Evolutionary conservation across 2,113 vertebrate species (phyloP).

Genomic region (Mellivora capensis): DNA sequence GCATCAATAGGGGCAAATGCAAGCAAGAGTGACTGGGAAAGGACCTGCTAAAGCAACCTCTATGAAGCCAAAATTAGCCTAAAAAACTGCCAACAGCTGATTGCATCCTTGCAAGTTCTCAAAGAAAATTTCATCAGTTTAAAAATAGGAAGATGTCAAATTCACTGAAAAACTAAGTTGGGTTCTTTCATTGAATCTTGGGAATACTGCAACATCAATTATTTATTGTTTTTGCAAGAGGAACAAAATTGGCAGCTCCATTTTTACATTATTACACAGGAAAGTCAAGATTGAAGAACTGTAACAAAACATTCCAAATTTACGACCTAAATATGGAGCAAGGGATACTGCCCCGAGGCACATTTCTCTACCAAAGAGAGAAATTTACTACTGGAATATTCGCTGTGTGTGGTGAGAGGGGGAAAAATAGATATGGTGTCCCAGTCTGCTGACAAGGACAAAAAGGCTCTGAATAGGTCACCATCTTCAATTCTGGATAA

Average conservation of each 20-base stretch:
- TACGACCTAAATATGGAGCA: conserved; percentile 68
- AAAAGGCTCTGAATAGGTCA: conserved; percentile 80
- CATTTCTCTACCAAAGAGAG: conserved; percentile 70
- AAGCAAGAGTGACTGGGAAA: conserved; percentile 72
- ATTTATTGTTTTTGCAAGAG: conserved; percentile 71
- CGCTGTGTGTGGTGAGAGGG: conserved; percentile 57
- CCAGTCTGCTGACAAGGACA: conserved; percentile 67
- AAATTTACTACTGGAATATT: conserved; percentile 54
- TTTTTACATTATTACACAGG: conserved; percentile 60
- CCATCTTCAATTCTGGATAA: conserved; percentile 79
- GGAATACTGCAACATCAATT: conserved; percentile 71
- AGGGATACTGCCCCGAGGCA: conserved; percentile 76
- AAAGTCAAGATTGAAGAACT: conserved; percentile 60
- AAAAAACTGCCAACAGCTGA: conserved; percentile 74
- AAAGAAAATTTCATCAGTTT: conserved; percentile 57
- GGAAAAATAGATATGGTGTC: conserved; percentile 60
- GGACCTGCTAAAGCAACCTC: conserved; percentile 77
- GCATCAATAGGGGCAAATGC: conserved; percentile 78
- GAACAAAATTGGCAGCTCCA: conserved; percentile 74
- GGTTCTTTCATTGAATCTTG: conserved; percentile 66
- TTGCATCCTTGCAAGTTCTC: conserved; percentile 78
- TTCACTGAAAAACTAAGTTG: conserved; percentile 65
- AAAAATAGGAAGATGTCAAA: conserved; percentile 38
- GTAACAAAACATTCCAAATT: conserved; percentile 74
- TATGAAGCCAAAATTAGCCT: conserved; percentile 71